phyloP scores from a whole-genome alignment of 2,113 vertebrate genomes.

The Mirounga angustirostris region DNA sequence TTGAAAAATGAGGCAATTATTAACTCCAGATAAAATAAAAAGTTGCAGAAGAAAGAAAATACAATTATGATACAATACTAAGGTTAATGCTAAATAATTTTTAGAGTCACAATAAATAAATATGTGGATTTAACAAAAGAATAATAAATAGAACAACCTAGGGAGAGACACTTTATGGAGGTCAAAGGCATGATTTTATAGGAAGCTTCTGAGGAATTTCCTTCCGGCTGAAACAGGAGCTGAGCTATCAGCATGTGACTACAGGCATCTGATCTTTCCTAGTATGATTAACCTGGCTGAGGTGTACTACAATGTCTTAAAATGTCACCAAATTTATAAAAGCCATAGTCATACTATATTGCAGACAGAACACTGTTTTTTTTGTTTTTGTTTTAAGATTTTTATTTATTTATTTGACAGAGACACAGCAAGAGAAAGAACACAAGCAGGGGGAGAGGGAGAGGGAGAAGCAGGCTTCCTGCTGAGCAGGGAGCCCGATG shows the following conservation, averaged over 20 bases:
- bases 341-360: neutral
- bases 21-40: conserved; percentile 37
- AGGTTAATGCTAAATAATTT: neutral
- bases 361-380: neutral
- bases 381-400: too few species aligned
- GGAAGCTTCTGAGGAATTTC: neutral
- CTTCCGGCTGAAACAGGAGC: conserved; percentile 6
- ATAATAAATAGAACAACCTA: neutral
- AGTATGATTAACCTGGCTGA: neutral
- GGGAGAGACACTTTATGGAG: neutral
- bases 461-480: too few species aligned
- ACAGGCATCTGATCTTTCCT: neutral
- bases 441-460: too few species aligned
- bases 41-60: neutral
- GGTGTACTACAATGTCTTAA: neutral
- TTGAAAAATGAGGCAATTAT: neutral
- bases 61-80: neutral
- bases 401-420: too few species aligned
- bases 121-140: neutral
- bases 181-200: neutral
- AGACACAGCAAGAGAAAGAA: too few species aligned
- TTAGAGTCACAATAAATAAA: neutral
- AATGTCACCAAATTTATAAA: conserved; percentile 57
- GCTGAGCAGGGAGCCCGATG: too few species aligned
- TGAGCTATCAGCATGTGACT: neutral